A percentile compares a stretch with the other conserved stretches of the same genome.
Conservation (phyloP, 2,888 invertebrate genomes). For the Mamestra brassicae region DNA sequence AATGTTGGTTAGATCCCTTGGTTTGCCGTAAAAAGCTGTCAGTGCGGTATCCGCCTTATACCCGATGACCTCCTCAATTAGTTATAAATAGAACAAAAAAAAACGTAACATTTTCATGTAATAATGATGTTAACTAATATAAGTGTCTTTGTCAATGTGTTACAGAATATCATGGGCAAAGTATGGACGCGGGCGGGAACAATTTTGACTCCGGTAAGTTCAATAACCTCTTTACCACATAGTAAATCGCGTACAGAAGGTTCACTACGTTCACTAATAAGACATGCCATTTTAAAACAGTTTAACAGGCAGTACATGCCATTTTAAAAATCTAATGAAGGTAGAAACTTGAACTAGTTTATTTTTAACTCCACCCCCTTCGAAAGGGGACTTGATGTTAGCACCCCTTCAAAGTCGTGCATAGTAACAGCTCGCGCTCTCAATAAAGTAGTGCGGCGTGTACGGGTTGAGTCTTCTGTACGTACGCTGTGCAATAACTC, state of each 20-base stretch:
- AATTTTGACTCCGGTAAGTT: slow-evolving; percentile 95
- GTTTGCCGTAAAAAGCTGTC: not conserved
- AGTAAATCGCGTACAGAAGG: slow-evolving; percentile 26
- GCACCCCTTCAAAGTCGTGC: not conserved
- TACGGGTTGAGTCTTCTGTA: slow-evolving; percentile 22
- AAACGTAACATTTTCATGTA: slow-evolving; percentile 5
- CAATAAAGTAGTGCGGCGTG: not conserved
- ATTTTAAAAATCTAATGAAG: not conserved
- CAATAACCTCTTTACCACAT: slow-evolving; percentile 20
- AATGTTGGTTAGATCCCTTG: not conserved
- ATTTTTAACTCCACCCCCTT: too few relatives aligned
- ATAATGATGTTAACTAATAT: slow-evolving; percentile 31
- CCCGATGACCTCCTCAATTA: slow-evolving; percentile 13
- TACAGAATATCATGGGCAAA: slow-evolving; percentile 95
- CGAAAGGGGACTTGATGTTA: too few relatives aligned
- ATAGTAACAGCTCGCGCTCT: not conserved
- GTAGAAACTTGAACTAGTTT: not conserved
- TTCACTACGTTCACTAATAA: slow-evolving; percentile 18
- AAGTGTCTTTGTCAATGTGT: slow-evolving; percentile 66
- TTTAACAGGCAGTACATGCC: too few relatives aligned
- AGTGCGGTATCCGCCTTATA: not conserved
- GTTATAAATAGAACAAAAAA: slow-evolving; percentile 4
- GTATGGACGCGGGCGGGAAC: slow-evolving; percentile 95
- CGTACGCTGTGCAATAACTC: not conserved
- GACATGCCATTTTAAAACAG: not conserved